Evolutionary conservation across 1,140 invertebrate genomes (phyloP), one percentile per base, ranked within the genome.

Genomic region (Ptiloglossa arizonensis): DNA sequence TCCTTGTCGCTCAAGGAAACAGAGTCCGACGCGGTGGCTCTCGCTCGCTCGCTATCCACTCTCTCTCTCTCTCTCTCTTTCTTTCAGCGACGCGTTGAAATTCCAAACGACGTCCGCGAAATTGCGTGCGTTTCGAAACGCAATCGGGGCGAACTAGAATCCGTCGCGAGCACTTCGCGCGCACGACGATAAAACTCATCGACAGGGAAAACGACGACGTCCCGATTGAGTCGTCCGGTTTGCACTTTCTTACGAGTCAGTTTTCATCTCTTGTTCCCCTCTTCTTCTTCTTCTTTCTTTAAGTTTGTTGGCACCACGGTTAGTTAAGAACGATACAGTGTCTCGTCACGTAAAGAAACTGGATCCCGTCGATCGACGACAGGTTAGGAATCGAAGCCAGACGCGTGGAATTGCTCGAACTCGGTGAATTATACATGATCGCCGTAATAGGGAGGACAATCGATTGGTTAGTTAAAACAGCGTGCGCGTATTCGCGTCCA

Each of bases 1-100:
- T 80, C 67, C 72, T 81, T 70, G 54, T 83, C 77, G 60, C 60
- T 15, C 77, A 66, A 73, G 41, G n/a, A 29, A 48, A 44, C 9
- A 41, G 50, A 17, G 22, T 59, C 41, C 50, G 27, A 32, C 46
- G 19, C 27, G 41, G 1, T 50, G 41, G 59, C 48, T 62, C 44
- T n/a, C 3, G 17, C 32, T 75, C 41, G 57, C 41, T n/a, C 3
- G 15, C 32, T 75, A 27, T 11, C 27, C 35, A 35, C 72, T 60
- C 64, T 46, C 50, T 56, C 54, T 52, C 35, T 56, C 64, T 48
- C 56, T 15, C 38, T 8, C n/a, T 3, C n/a, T 22, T 19, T 56
- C 1, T 46, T 13, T 27, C n/a, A n/a, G 24, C 48, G 69, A 70
- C 73, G 71, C 41, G 62, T 85, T 69, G 52, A 46, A 67, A 64